Conservation (phyloP, 2,113 vertebrate species). For the Tretioscincus oriximinensis region DNA sequence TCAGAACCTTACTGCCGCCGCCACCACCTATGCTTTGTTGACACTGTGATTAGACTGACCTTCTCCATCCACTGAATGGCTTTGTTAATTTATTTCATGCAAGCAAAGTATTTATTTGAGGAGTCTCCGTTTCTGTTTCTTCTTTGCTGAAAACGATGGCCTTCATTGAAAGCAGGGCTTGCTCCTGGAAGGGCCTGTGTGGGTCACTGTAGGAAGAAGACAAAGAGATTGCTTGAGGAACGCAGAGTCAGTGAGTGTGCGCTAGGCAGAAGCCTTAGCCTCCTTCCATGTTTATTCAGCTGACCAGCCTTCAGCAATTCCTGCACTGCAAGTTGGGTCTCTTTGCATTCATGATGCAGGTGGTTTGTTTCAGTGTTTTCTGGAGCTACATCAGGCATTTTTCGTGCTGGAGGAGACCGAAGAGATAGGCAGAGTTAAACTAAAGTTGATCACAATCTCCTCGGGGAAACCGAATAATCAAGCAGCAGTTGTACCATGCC, state of each 20-base stretch:
- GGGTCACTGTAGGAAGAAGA: slow-evolving; percentile 39
- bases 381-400: neutral
- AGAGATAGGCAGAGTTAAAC: no score
- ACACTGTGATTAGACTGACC: slow-evolving; percentile 46
- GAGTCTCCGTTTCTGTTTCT: slow-evolving; percentile 55
- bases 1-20: slow-evolving; percentile 37
- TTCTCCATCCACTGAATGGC: slow-evolving; percentile 54
- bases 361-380: neutral
- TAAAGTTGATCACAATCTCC: neutral
- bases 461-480: neutral
- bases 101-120: slow-evolving; percentile 74
- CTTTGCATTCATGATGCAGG: neutral
- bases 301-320: neutral
- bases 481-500: neutral
- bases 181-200: slow-evolving; percentile 43
- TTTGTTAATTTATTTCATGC: slow-evolving; percentile 77
- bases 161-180: slow-evolving; percentile 33
- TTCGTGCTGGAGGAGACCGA: neutral
- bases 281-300: neutral
- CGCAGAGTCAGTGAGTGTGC: slow-evolving; percentile 27
- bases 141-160: slow-evolving; percentile 48
- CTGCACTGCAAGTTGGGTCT: neutral
- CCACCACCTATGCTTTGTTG: slow-evolving; percentile 14
- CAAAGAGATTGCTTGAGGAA: slow-evolving; percentile 1
- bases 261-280: neutral